Base-by-base conservation (phyloP, 2,888 invertebrate species). In the Neoaliturus tenellus region DNA sequence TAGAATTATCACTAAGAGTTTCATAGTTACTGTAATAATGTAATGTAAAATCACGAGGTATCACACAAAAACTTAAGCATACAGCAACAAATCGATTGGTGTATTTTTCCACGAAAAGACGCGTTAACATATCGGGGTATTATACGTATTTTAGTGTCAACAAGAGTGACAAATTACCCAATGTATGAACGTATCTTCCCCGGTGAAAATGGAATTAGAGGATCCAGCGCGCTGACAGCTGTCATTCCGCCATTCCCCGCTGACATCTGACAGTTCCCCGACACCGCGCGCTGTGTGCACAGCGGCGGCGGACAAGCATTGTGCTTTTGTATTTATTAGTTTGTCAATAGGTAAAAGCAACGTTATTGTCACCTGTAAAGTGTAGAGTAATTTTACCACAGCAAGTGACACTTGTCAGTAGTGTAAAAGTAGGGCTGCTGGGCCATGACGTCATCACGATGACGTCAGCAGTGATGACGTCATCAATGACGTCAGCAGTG, bases 221-320 rank as follows among this genome's bases (percentile, higher is more conserved):
- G 75, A 20, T 44, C 20, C 48, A 23, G n/a, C 3, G 8, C 75
- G 75, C 39, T 75, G 75, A 75, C 75, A 75, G 75, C 75, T 75
- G 75, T 75, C 75, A 75, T 39, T 31, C 41, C 41, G 25, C 41
- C 71, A 20, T 71, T 69, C 71, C 20, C 41, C 23, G 33, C 44
- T 44, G 75, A 75, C 75, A 75, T 4, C 75, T 75, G 75, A 75
- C 75, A 75, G 48, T 75, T 75, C 39, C 71, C 75, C 31, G 71
- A 10, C 71, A 41, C 5, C 39, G n/a, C n/a, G n/a, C n/a, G 20
- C 23, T 69, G 69, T 39, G 35, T 69, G 28, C 14, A 62, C 62
- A 51, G 10, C 10, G 48, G 48, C 8, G 8, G 8, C n/a, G 48
- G 48, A 48, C 12, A 31, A 62, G 31, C 14, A 62, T 62, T 62